Conservation (phyloP, 2,797 vertebrate genomes). For the Peromyscus eremicus region DNA sequence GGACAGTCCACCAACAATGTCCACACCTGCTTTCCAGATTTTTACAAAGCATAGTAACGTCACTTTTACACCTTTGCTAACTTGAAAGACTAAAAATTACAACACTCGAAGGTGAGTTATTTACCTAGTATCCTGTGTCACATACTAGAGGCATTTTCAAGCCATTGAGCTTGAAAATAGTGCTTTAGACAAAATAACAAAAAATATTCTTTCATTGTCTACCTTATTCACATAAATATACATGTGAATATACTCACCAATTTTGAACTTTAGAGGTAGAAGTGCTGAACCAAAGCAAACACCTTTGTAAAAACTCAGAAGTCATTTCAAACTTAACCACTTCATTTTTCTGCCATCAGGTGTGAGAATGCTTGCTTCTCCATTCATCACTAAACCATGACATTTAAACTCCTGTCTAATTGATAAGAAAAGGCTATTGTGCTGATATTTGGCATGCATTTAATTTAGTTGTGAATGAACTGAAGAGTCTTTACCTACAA, state of each 20-base stretch:
- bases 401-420: background rate
- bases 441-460: background rate
- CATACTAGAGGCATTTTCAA: background rate
- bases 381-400: background rate
- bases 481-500: background rate
- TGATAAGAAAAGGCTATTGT: background rate
- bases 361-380: background rate
- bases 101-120: background rate
- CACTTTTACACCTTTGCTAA: background rate
- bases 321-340: background rate
- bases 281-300: background rate
- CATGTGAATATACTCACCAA: background rate
- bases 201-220: background rate
- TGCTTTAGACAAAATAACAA: slow-evolving; percentile 19
- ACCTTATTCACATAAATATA: background rate
- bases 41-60: background rate
- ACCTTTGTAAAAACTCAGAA: background rate
- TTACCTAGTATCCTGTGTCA: background rate
- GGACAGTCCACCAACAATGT: background rate
- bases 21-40: background rate
- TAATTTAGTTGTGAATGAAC: background rate
- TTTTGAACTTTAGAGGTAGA: background rate
- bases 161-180: background rate
- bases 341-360: background rate
- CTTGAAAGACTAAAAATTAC: background rate